A percentile compares a stretch with the other conserved stretches of the same genome.
These are phyloP conservation scores for Trematomus loennbergii DNA, from an alignment of 2,113 vertebrate species.

Conservation along the genomic window DNA sequence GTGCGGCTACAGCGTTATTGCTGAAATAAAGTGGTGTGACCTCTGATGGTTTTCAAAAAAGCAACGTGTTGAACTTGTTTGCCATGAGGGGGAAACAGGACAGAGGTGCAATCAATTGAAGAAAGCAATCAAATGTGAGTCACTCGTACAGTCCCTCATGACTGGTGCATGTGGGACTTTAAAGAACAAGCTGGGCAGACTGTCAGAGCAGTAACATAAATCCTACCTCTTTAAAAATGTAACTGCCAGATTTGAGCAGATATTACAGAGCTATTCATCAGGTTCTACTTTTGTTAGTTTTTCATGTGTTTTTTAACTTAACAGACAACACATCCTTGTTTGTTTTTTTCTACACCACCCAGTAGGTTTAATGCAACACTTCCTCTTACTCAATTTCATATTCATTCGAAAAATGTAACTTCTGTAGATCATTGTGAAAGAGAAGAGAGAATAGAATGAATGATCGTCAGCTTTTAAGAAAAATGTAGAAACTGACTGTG, in stretches of 20 bases:
- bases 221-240: too few relatives aligned
- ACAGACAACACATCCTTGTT: too few relatives aligned
- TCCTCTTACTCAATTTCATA: neutral
- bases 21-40: neutral
- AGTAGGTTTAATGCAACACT: too few relatives aligned
- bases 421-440: neutral
- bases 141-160: conserved; percentile 11
- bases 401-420: neutral
- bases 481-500: neutral
- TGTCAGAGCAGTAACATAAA: too few relatives aligned
- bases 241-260: too few relatives aligned
- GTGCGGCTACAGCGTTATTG: neutral
- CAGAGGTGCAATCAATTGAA: conserved; percentile 12
- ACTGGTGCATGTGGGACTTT: neutral
- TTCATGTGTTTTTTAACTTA: too few relatives aligned
- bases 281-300: too few relatives aligned
- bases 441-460: neutral
- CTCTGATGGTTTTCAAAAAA: neutral
- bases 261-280: too few relatives aligned
- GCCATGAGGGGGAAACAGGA: conserved; percentile 6
- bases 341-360: too few relatives aligned
- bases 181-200: neutral
- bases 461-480: too few relatives aligned
- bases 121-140: conserved; percentile 8
- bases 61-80: neutral